Conservation (phyloP, 2,888 invertebrate species). For the Dasypolia templi region DNA sequence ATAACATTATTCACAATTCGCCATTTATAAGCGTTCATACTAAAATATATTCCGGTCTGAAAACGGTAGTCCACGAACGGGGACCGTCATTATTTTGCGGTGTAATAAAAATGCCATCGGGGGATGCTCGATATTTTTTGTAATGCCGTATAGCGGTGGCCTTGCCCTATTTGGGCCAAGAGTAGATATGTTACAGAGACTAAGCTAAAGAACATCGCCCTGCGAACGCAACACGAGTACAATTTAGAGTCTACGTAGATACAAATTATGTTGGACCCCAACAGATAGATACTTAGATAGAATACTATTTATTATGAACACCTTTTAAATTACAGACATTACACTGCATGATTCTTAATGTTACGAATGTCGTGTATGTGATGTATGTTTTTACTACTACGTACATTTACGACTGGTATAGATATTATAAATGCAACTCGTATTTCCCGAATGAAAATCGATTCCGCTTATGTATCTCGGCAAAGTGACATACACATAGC, state of each 20-base stretch:
- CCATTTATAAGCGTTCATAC: slow-evolving; percentile 66
- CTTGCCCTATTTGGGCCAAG: slow-evolving; percentile 60
- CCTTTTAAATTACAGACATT: too few species aligned
- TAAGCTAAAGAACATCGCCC: background rate
- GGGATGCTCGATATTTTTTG: slow-evolving; percentile 76
- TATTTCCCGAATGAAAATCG: background rate
- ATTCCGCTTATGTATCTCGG: background rate
- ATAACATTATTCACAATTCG: slow-evolving; percentile 66
- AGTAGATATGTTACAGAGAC: slow-evolving; percentile 30
- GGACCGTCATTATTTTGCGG: slow-evolving; percentile 79
- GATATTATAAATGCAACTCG: background rate
- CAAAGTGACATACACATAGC: background rate
- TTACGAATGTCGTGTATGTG: too few species aligned
- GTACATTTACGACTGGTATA: background rate
- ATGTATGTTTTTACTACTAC: too few species aligned
- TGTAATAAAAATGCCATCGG: slow-evolving; percentile 79
- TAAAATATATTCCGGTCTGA: slow-evolving; percentile 69
- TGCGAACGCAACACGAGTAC: background rate
- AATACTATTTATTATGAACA: too few species aligned
- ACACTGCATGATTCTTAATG: background rate
- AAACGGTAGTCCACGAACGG: slow-evolving; percentile 69
- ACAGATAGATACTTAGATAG: too few species aligned
- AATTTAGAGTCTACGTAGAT: background rate
- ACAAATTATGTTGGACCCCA: too few species aligned
- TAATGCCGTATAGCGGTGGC: slow-evolving; percentile 66